A percentile compares a stretch with the other conserved stretches of the same genome.
phyloP scores from a whole-genome alignment of 2,113 vertebrate species.

The Myiozetetes cayanensis region DNA sequence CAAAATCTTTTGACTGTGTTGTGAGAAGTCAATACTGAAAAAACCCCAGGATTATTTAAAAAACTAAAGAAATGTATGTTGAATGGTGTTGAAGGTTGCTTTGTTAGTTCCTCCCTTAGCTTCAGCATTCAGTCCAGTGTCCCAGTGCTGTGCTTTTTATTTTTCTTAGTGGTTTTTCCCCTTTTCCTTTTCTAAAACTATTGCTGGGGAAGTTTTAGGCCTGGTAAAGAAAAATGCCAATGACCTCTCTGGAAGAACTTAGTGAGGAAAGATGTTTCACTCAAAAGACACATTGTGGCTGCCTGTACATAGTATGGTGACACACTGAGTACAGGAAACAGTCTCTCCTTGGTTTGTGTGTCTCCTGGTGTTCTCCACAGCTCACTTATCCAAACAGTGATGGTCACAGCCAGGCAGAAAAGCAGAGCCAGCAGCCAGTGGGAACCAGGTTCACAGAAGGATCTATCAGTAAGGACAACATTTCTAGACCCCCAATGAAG shows the following conservation, averaged over 20 bases:
- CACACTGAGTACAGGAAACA: fast-evolving
- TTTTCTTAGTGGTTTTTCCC: not conserved
- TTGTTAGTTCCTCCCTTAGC: not conserved
- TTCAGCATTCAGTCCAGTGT: not conserved
- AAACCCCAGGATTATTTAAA: not conserved
- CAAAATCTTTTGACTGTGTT: not conserved
- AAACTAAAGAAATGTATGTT: not conserved
- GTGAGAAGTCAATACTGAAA: not conserved
- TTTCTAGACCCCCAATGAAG: not conserved
- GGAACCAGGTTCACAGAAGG: not conserved
- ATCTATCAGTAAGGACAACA: not conserved
- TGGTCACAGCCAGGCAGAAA: not conserved
- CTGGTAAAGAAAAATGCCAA: not conserved
- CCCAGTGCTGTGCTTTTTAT: not conserved
- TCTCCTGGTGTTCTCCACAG: not conserved
- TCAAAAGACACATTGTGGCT: not conserved
- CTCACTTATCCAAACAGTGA: not conserved
- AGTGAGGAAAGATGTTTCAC: not conserved
- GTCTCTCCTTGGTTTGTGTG: not conserved
- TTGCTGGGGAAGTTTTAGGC: not conserved
- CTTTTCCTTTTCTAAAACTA: not conserved
- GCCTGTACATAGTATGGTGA: fast-evolving
- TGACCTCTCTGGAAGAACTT: not conserved
- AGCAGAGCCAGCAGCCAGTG: not conserved
- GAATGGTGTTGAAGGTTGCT: not conserved